Evolutionary conservation across 2,888 invertebrate genomes (phyloP), one percentile per base, ranked within the genome.

Genomic region (Athalia rosae): DNA sequence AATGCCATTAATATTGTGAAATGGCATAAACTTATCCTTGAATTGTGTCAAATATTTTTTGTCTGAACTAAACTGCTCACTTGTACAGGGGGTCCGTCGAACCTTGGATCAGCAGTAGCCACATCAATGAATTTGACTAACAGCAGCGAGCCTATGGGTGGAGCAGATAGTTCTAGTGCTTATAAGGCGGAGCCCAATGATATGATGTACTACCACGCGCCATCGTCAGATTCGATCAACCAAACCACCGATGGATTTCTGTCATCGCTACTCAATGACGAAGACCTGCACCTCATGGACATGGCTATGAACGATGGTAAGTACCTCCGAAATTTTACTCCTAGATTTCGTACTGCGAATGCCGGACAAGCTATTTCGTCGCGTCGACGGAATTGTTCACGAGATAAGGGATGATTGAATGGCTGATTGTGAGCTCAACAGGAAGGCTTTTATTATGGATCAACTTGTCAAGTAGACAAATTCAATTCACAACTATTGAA

Each of bases 271-370:
- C 92, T 97, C 76, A 96, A 96, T 87, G 97, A 97, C 83, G 97
- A 97, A 86, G 97, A 97, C 86, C 91, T 97, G 53, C 97, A 97
- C 87, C 92, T 97, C 71, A 96, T 97, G 96, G 97, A 97, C 85
- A 96, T 97, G 95, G 95, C 96, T 61, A 95, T 96, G 93, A 95
- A 95, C 85, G 96, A 96, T 91, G 95, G 96, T 96, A 90, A 91
- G 94, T 91, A 84, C 76, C 76, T 47, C 28, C n/a, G 2, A 3
- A n/a, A 28, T 50, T 77, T 69, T 15, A 53, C 67, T 80, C 71
- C 53, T 9, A 28, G 28, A 28, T 28, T 28, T 28, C 28, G 28
- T 28, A 28, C 28, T 28, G 28, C 28, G 28, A 28, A 28, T 28
- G 28, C 28, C 28, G 28, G 28, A 28, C 28, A 28, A 2, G 2